Evolutionary conservation across 2,797 vertebrate species (phyloP), one percentile per base, ranked within the genome.

Genomic region (Catostomus latipinnis): DNA sequence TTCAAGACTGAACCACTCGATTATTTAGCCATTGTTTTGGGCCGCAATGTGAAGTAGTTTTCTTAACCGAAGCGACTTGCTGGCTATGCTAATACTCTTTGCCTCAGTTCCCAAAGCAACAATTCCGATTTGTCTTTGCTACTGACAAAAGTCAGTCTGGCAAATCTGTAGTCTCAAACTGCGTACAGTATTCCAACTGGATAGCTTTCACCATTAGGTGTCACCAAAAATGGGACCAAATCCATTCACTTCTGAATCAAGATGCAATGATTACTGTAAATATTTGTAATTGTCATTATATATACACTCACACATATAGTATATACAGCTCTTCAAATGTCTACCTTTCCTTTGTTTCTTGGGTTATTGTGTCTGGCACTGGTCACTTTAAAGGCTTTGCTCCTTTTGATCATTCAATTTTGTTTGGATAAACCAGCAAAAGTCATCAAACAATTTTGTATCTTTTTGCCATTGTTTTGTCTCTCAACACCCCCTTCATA

Each of bases 351-450:
- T 86, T 90, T 71, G 86, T 89, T 82, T 62, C 8, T 88, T 89
- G 91, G 86, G 87, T 88, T 91, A 86, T 90, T 92, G 81, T 91
- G 88, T 85, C 83, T 76, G 86, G 89, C 91, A 93, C 92, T 88
- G 86, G 90, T 93, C 92, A 95, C 92, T 94, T 93, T 94, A 92
- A 88, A 90, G 88, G 82, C 75, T 84, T 86, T 43, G 80, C 61
- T 78, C 74, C 76, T 62, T 67, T 50, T 63, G 34, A 34, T 49
- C 45, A 54, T 80, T 82, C 13, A 60, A 65, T 68, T 16, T 82
- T 53, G 49, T 68, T 65, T 57, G 53, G 62, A 14, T 57, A 53
- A 82, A 63, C 18, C 8, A 60, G 18, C 45, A 56, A 49, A 72
- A 34, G 6, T 63, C 48, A 60, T 49, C 60, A 80, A 60, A 58